Conservation (phyloP, 2,113 vertebrate genomes). For the Mustela lutreola region DNA sequence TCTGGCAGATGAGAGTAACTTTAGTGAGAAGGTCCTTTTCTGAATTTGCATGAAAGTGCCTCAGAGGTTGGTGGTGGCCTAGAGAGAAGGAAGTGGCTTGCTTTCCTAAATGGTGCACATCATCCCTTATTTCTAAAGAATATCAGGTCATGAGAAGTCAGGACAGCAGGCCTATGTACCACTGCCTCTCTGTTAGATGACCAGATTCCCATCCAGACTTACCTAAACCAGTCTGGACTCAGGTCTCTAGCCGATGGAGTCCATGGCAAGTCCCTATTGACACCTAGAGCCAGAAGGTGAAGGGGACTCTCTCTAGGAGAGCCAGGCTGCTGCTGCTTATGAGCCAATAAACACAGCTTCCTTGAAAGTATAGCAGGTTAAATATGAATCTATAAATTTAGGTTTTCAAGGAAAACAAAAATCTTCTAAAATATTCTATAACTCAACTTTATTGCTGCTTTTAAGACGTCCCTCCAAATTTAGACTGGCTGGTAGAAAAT, state of each 20-base stretch:
- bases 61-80: neutral
- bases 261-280: neutral
- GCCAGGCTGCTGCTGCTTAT: rapidly evolving
- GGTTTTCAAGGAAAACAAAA: neutral
- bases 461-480: rapidly evolving
- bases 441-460: no score
- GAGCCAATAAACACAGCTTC: neutral
- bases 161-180: rapidly evolving
- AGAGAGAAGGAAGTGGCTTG: neutral
- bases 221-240: no score
- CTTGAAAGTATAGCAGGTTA: neutral
- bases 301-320: neutral
- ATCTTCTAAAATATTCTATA: neutral
- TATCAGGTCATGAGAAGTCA: neutral
- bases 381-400: neutral
- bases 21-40: neutral
- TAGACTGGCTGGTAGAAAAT: neutral
- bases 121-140: neutral
- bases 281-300: rapidly evolving
- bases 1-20: neutral
- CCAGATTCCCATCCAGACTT: neutral
- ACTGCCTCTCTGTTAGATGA: rapidly evolving
- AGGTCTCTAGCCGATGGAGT: neutral
- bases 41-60: neutral
- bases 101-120: neutral